Conservation (phyloP, 2,888 invertebrate genomes). For the Sinohyriopsis cumingii region DNA sequence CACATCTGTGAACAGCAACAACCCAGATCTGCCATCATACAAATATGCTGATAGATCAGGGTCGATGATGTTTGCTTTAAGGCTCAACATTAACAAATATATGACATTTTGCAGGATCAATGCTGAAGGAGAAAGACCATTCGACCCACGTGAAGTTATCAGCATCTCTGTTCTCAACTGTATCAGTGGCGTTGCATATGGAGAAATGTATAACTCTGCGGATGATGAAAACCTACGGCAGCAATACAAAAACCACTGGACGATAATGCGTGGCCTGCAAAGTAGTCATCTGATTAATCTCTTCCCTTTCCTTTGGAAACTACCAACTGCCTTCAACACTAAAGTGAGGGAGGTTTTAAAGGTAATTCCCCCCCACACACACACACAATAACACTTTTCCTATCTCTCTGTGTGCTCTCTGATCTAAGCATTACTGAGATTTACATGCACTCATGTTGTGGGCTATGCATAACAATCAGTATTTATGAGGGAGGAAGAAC, state of each 20-base stretch:
- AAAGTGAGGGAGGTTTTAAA: conserved; percentile 18
- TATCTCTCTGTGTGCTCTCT: too few species aligned
- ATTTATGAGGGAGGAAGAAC: too few species aligned
- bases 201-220: conserved; percentile 7
- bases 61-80: too few species aligned
- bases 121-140: neutral
- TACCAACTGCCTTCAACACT: conserved; percentile 17
- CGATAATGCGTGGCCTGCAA: conserved; percentile 20
- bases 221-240: conserved; percentile 21
- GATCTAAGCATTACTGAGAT: too few species aligned
- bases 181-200: conserved; percentile 6
- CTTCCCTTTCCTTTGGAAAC: conserved; percentile 24
- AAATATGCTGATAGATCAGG: too few species aligned
- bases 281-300: conserved; percentile 34
- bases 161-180: neutral
- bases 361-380: conserved; percentile 12
- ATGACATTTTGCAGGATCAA: too few species aligned
- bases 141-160: conserved; percentile 14
- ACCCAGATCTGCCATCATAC: too few species aligned
- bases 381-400: too few species aligned
- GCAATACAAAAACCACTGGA: conserved; percentile 17
- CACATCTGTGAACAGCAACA: too few species aligned
- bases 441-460: too few species aligned
- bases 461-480: too few species aligned
- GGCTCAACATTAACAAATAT: too few species aligned